Conservation (phyloP, 1,140 invertebrate species). For the Neodiprion virginianus region DNA sequence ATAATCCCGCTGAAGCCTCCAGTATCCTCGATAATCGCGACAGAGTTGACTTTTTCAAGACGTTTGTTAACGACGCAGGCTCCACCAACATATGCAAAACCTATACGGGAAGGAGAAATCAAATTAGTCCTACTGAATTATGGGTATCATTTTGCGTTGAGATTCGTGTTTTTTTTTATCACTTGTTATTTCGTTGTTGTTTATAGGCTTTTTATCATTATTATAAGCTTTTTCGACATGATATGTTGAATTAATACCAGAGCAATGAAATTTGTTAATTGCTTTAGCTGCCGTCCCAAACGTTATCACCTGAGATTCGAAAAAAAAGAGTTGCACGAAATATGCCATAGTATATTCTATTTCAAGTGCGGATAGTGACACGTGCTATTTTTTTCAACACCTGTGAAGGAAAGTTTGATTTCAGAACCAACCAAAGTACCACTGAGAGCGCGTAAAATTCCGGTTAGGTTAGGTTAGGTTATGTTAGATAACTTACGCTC, state of each 20-base stretch:
- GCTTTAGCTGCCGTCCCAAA: background rate
- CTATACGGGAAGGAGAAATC: conserved; percentile 59
- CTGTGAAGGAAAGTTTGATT: too few species aligned
- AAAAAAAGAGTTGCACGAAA: background rate
- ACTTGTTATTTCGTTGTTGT: background rate
- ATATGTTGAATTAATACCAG: conserved; percentile 45
- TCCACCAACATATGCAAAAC: conserved; percentile 95
- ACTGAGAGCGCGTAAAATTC: too few species aligned
- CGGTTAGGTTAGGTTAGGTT: too few species aligned
- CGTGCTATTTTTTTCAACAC: too few species aligned
- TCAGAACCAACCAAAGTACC: too few species aligned
- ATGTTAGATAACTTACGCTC: too few species aligned
- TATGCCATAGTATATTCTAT: too few species aligned
- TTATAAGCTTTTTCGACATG: conserved; percentile 29
- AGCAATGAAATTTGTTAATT: conserved; percentile 33
- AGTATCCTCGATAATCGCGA: conserved; percentile 95
- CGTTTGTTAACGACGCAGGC: conserved; percentile 95
- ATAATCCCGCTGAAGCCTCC: conserved; percentile 96
- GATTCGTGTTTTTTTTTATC: conserved; percentile 14
- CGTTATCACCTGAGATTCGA: background rate
- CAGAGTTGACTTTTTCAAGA: conserved; percentile 94
- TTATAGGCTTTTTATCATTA: conserved; percentile 29
- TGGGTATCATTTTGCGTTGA: background rate
- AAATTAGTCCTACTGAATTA: conserved; percentile 24
- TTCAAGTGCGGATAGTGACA: too few species aligned